These are phyloP conservation scores for Leptodactylus fallax DNA, from an alignment of 2,797 vertebrate species.

Conservation along the genomic window DNA sequence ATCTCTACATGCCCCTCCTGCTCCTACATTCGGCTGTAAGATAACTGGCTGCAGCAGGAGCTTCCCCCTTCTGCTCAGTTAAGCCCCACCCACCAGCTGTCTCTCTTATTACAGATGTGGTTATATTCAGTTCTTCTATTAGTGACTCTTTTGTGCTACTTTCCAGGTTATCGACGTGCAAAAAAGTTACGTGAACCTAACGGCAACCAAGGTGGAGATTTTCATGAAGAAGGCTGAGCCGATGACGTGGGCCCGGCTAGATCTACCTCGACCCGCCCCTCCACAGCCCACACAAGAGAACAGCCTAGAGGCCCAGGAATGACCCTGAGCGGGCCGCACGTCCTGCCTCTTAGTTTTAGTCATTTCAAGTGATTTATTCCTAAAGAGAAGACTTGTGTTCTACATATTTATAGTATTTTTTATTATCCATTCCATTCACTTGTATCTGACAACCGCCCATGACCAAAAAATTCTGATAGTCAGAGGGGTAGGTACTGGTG, in stretches of 20 bases:
- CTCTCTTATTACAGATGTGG: too few species aligned
- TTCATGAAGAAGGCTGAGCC: slow-evolving; percentile 92
- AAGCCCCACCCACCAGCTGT: too few species aligned
- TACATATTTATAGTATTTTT: not conserved
- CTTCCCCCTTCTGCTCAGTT: too few species aligned
- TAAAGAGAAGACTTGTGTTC: not conserved
- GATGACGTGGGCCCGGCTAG: slow-evolving; percentile 92
- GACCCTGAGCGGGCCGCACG: not conserved
- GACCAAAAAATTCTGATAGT: not conserved
- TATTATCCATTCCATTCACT: not conserved
- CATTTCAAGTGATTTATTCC: not conserved
- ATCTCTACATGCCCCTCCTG: too few species aligned
- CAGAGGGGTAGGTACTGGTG: not conserved
- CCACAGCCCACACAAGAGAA: slow-evolving; percentile 68
- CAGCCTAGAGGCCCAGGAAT: slow-evolving; percentile 66
- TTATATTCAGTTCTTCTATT: not conserved
- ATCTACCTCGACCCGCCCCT: slow-evolving; percentile 82
- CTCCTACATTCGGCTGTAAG: too few species aligned
- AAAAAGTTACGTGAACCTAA: slow-evolving; percentile 90
- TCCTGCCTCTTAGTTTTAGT: not conserved
- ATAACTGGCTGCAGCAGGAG: too few species aligned
- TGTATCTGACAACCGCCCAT: not conserved
- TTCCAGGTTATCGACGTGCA: slow-evolving; percentile 89
- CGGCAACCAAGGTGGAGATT: slow-evolving; percentile 92
- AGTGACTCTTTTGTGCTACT: not conserved